Base-by-base conservation (phyloP, 1,140 invertebrate genomes). In the Papilio polytes region DNA sequence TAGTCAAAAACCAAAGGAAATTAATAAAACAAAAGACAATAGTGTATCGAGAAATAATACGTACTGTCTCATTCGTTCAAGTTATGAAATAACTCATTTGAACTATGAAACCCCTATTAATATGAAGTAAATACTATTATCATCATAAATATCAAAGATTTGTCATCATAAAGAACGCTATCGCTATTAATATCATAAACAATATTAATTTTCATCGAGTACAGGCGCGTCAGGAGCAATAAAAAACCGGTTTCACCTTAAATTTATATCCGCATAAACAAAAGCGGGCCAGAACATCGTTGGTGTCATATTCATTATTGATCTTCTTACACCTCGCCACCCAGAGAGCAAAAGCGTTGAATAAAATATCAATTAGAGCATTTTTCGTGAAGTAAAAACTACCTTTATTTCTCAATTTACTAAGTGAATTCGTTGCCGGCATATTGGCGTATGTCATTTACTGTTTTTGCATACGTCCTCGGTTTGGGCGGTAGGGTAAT, bases 291-390 rank as follows among this genome's bases (percentile, higher is more conserved):
- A 81, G 83, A 84, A 74, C 88, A 83, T 87, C 87, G 84, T 82
- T 86, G 88, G 89, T 92, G 89, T 92, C 88, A 90, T 86, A 85
- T 89, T 85, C 83, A 87, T 90, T 85, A 89, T 86, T 88, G 85
- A 88, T 89, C 90, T 91, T 92, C 90, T 89, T 86, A 89, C 86
- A 83, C 82, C 83, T 84, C 85, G 90, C 93, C 92, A 94, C 93
- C 93, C 92, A 94, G 87, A 82, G 88, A 92, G 91, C 84, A 86
- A 88, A 88, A 91, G 89, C 88, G 89, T 87, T 92, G 91, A 91
- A 92, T 94, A 90, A 93, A 93, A 94, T 93, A 92, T 94, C 92
- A 94, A 94, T 94, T 93, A 92, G 91, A 91, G 87, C 85, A 90
- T 82, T 88, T 90, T 94, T 90, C 86, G 86, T 80, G 83, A 74